phyloP scores from a whole-genome alignment of 2,113 vertebrate species.

The Beaufortia kweichowensis region DNA sequence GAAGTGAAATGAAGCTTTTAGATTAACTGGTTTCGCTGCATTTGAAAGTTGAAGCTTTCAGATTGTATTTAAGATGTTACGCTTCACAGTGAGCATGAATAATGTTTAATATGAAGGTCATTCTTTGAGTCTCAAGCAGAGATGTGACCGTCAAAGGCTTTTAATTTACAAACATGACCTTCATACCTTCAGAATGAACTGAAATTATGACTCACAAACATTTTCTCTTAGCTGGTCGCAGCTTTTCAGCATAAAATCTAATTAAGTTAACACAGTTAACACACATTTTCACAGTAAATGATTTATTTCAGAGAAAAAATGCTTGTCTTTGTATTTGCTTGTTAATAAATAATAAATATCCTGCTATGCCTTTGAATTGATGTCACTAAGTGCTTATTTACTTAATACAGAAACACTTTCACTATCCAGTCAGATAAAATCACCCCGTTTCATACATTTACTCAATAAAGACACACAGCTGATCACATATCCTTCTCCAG shows the following conservation, averaged over 20 bases:
- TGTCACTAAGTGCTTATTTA: too few species aligned
- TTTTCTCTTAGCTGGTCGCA: background rate
- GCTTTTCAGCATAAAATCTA: background rate
- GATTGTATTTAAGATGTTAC: background rate
- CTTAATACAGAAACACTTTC: background rate
- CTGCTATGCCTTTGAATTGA: too few species aligned
- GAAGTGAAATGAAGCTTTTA: background rate
- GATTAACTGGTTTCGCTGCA: background rate
- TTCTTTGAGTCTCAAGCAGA: background rate
- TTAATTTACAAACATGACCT: background rate
- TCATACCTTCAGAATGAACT: background rate
- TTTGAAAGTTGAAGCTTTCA: background rate
- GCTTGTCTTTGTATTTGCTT: too few species aligned
- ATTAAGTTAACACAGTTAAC: too few species aligned
- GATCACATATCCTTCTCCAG: constrained; percentile 54
- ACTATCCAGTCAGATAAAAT: background rate
- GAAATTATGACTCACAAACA: background rate
- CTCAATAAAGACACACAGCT: constrained; percentile 24
- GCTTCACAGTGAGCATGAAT: background rate
- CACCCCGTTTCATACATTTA: too few species aligned
- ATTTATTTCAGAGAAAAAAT: too few species aligned
- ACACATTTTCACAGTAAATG: too few species aligned
- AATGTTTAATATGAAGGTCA: background rate
- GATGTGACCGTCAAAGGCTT: background rate
- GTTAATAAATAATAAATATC: too few species aligned